Evolutionary conservation across 2,113 vertebrate genomes (phyloP), one percentile per base, ranked within the genome.

Genomic region (Vicugna pacos): DNA sequence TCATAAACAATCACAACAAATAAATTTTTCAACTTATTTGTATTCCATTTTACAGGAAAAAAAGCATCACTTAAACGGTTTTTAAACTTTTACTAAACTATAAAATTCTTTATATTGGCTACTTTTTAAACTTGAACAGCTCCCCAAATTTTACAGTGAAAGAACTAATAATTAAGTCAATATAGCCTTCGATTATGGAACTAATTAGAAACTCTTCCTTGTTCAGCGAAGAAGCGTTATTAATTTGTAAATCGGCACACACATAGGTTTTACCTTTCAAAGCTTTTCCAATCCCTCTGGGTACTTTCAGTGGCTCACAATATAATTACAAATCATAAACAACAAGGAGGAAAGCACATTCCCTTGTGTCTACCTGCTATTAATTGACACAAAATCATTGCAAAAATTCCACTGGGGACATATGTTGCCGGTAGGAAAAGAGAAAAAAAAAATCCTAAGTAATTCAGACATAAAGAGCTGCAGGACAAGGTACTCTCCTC

Each of bases 321-420:
- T 73, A 42, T 94, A 96, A 92, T 88, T 65, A 94, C 38, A 91
- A 89, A 93, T 84, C 46, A 94, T 82, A 86, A 89, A 50, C 76
- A 77, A 86, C 17, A 60, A 75, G 14, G 48, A 94, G 22, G 56
- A 84, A 81, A 79, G 67, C 35, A 1, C 50, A 56, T 50, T 65
- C 30, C 38, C 56, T 76, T 52, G 22, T n/a, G 73, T 76, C 48
- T 90, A 30, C 56, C 13, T 73, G 73, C 50, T 85, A 75, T 64
- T 67, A 87, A 82, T 3, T 76, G 80, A 93, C 75, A 85, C 22
- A 89, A 92, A 91, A 83, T 87, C 67, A 80, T 1, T 28, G 3
- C 64, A 91, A 75, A 96, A 94, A 73, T 69, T 56, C 69, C 50
- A 83, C 16, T 9, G 19, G 54, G 52, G 58, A 80, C 32, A 17